Evolutionary conservation across 2,113 vertebrate species (phyloP).

Genomic region (Gnathonemus longibarbis): DNA sequence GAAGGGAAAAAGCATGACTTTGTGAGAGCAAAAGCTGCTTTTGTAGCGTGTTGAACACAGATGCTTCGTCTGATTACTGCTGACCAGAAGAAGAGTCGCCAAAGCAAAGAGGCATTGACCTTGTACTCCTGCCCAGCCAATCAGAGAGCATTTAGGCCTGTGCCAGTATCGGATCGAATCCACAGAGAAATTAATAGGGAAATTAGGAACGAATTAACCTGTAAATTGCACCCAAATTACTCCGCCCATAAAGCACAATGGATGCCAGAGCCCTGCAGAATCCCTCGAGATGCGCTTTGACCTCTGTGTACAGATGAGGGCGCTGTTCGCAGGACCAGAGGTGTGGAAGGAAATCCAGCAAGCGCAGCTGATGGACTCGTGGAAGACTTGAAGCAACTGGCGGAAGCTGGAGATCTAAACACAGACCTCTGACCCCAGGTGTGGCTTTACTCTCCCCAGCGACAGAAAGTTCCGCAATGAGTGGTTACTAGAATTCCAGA

Average conservation of each 20-base stretch:
- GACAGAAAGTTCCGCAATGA: not conserved
- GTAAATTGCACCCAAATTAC: conserved; percentile 10
- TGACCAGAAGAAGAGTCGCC: not conserved
- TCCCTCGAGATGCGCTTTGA: not conserved
- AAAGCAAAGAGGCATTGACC: not conserved
- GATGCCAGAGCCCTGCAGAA: not conserved
- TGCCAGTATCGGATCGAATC: not conserved
- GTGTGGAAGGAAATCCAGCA: not conserved
- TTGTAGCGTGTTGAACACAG: not conserved
- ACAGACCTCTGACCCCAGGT: not conserved
- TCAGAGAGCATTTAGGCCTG: not conserved
- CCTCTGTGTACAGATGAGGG: not conserved
- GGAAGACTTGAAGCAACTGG: not conserved
- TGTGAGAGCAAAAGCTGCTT: not conserved
- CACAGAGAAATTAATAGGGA: conserved; percentile 1
- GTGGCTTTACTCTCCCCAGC: not conserved
- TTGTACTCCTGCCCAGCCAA: not conserved
- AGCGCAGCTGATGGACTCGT: not conserved
- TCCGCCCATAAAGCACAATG: not conserved
- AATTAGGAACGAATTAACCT: not conserved
- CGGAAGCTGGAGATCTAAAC: not conserved
- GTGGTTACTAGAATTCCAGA: not conserved
- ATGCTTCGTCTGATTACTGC: not conserved
- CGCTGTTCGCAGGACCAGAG: not conserved
- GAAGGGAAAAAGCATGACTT: not conserved